Conservation (phyloP, 1,140 invertebrate genomes). For the Sycobia sp. region DNA sequence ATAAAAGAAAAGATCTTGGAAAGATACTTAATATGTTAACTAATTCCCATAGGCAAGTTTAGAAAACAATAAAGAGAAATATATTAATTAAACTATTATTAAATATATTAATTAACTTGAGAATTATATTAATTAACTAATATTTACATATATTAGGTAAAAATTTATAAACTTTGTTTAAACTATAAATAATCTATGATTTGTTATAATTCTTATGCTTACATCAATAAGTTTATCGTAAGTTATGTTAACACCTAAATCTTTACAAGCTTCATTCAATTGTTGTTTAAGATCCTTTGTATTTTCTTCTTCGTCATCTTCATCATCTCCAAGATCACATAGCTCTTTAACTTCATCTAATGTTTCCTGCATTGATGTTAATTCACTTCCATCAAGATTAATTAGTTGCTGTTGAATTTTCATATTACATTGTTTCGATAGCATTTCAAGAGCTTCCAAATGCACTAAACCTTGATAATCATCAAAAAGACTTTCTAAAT, state of each 20-base stretch:
- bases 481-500: constrained; percentile 86
- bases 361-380: constrained; percentile 74
- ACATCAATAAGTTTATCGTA: constrained; percentile 64
- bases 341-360: constrained; percentile 79
- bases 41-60: not conserved
- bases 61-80: too few relatives aligned
- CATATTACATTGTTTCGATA: constrained; percentile 81
- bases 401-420: constrained; percentile 72
- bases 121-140: too few relatives aligned
- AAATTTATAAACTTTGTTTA: too few relatives aligned
- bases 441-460: constrained; percentile 86
- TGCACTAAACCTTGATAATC: constrained; percentile 88
- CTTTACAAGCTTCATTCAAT: constrained; percentile 64
- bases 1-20: not conserved
- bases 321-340: constrained; percentile 75
- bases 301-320: constrained; percentile 58
- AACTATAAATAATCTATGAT: too few relatives aligned
- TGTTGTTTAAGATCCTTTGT: constrained; percentile 64
- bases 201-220: constrained; percentile 31
- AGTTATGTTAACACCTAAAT: constrained; percentile 65
- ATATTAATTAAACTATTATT: too few relatives aligned
- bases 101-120: too few relatives aligned
- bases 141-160: too few relatives aligned
- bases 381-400: constrained; percentile 61
- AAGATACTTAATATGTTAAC: not conserved